Evolutionary conservation across 2,797 vertebrate species (phyloP).

Genomic region (Enteromius treurensis): DNA sequence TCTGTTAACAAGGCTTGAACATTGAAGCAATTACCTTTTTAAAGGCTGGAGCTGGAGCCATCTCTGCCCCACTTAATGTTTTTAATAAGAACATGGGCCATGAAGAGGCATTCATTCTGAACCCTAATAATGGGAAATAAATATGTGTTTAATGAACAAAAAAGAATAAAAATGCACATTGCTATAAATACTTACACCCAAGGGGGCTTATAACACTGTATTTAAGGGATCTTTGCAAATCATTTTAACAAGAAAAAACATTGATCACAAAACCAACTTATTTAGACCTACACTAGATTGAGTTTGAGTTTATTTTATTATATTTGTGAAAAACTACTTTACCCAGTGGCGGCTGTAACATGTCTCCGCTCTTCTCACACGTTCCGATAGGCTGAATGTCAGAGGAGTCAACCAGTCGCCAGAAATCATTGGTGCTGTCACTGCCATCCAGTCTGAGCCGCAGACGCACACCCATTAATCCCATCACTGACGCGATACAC

Average conservation of each 20-base stretch:
- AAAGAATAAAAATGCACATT: neutral
- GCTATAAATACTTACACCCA: neutral
- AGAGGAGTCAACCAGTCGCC: conserved; percentile 84
- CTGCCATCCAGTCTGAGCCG: conserved; percentile 83
- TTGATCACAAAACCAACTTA: neutral
- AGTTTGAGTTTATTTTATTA: neutral
- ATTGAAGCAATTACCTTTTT: conserved; percentile 75
- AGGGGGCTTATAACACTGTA: neutral
- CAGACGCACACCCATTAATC: conserved; percentile 79
- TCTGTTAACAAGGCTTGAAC: neutral
- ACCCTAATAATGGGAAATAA: conserved; percentile 69
- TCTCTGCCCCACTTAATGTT: conserved; percentile 82
- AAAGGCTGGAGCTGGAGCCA: conserved; percentile 79
- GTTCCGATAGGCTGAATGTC: conserved; percentile 85
- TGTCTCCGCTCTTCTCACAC: conserved; percentile 82
- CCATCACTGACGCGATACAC: conserved; percentile 84
- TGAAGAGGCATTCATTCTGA: conserved; percentile 84
- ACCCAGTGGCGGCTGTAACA: conserved; percentile 88
- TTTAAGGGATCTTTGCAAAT: neutral
- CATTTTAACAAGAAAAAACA: neutral
- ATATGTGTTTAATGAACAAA: neutral
- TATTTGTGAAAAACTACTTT: conserved; percentile 51
- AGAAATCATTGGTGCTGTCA: conserved; percentile 87
- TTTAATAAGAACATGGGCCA: conserved; percentile 87
- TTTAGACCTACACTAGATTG: neutral